These are phyloP conservation scores for Clanis bilineata DNA, from an alignment of 2,888 invertebrate species.

Conservation along the genomic window DNA sequence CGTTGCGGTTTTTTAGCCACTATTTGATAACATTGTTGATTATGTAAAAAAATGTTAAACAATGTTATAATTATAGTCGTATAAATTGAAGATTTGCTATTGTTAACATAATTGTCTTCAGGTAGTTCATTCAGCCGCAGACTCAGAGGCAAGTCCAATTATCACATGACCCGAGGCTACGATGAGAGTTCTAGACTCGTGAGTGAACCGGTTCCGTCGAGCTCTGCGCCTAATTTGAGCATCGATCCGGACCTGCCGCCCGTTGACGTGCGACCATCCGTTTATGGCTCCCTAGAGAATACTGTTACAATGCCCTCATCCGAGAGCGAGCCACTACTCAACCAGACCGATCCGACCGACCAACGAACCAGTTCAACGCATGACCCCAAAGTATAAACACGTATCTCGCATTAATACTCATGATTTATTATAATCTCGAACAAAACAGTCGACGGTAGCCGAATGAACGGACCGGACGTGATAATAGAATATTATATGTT, in stretches of 20 bases:
- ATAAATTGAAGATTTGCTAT: neutral
- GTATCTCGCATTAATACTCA: neutral
- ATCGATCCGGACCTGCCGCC: constrained; percentile 51
- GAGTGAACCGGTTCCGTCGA: constrained; percentile 51
- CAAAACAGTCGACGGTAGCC: neutral
- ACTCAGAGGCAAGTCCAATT: constrained; percentile 89
- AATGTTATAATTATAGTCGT: neutral
- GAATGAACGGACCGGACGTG: constrained; percentile 11
- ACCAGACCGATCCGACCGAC: constrained; percentile 32
- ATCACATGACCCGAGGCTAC: constrained; percentile 87
- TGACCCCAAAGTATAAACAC: constrained; percentile 54
- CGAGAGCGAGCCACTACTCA: constrained; percentile 61
- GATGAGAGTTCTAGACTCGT: constrained; percentile 82
- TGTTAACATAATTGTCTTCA: constrained; percentile 34
- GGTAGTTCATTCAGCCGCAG: constrained; percentile 89
- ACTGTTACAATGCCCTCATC: constrained; percentile 50
- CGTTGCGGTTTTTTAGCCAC: too few relatives aligned
- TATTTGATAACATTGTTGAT: too few relatives aligned
- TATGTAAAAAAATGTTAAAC: too few relatives aligned
- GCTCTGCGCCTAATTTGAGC: constrained; percentile 62
- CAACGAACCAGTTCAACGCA: constrained; percentile 26
- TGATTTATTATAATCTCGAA: neutral
- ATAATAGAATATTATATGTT: constrained; percentile 20
- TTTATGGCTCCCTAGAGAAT: constrained; percentile 68
- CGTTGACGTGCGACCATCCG: constrained; percentile 58